A percentile compares a stretch with the other conserved stretches of the same genome.
phyloP scores from a whole-genome alignment of 2,797 vertebrate species.

The Manis crassicaudata region DNA sequence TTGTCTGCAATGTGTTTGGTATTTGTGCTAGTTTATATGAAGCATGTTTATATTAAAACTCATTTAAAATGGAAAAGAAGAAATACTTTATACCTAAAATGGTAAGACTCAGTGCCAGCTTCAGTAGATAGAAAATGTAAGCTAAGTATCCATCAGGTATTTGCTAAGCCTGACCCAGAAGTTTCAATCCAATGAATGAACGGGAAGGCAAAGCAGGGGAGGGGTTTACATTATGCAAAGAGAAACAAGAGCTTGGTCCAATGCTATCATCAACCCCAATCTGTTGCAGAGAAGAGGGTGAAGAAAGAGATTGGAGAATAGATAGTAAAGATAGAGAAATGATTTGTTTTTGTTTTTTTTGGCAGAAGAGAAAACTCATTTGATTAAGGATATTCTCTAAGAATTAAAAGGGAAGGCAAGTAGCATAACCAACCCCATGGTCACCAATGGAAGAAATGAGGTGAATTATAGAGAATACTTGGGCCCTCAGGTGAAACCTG shows the following conservation, averaged over 20 bases:
- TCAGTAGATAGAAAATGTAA: background rate
- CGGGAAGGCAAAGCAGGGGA: background rate
- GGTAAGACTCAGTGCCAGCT: background rate
- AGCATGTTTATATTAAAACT: background rate
- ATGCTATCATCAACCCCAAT: background rate
- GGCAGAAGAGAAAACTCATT: background rate
- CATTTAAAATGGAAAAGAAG: slow-evolving; percentile 38
- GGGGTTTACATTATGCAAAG: background rate
- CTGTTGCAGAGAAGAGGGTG: rapidly evolving
- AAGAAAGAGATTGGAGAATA: background rate
- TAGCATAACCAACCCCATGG: background rate
- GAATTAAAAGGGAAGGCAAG: background rate
- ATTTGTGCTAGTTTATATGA: background rate
- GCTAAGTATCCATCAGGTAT: background rate
- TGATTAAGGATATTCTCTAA: background rate
- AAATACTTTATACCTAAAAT: background rate
- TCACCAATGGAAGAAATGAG: background rate
- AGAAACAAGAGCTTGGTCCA: rapidly evolving
- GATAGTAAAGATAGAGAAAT: background rate
- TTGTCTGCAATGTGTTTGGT: background rate
- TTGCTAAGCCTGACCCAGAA: background rate
- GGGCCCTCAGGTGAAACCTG: background rate
- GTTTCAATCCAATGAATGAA: background rate
- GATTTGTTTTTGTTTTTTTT: background rate
- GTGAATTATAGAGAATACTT: background rate